A percentile compares a stretch with the other conserved stretches of the same genome.
phyloP scores from a whole-genome alignment of 2,888 invertebrate genomes.

The Cryptops parisi region DNA sequence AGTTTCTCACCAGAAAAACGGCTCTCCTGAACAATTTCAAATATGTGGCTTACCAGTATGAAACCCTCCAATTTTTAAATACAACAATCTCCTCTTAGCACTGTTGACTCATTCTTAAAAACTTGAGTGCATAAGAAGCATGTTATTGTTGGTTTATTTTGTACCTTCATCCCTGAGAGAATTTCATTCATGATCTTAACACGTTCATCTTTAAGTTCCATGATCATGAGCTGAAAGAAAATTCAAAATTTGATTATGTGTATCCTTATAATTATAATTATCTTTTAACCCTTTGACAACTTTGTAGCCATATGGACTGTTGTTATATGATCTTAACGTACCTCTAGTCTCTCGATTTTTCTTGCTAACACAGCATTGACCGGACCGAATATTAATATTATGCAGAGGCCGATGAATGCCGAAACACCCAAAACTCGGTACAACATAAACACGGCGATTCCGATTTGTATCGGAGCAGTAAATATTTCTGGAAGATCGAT shows the following conservation, averaged over 20 bases:
- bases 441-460: conserved; percentile 28
- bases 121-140: too few species aligned
- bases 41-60: too few species aligned
- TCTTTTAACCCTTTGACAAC: not conserved
- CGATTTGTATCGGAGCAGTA: conserved; percentile 6
- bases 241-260: too few species aligned
- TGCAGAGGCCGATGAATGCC: conserved; percentile 35
- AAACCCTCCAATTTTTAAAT: too few species aligned
- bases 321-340: not conserved
- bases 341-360: conserved; percentile 4
- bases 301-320: not conserved
- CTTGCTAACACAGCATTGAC: conserved; percentile 7
- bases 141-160: not conserved
- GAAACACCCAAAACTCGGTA: conserved; percentile 36
- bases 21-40: too few species aligned
- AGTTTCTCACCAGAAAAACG: too few species aligned
- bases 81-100: too few species aligned
- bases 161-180: conserved; percentile 31
- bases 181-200: conserved; percentile 90
- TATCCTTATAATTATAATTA: too few species aligned
- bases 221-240: conserved; percentile 29
- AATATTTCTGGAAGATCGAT: not conserved
- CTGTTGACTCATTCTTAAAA: too few species aligned
- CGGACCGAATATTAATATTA: conserved; percentile 34
- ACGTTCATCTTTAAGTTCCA: conserved; percentile 86